Base-by-base conservation (phyloP, 2,113 vertebrate species). In the Microtus oregoni region DNA sequence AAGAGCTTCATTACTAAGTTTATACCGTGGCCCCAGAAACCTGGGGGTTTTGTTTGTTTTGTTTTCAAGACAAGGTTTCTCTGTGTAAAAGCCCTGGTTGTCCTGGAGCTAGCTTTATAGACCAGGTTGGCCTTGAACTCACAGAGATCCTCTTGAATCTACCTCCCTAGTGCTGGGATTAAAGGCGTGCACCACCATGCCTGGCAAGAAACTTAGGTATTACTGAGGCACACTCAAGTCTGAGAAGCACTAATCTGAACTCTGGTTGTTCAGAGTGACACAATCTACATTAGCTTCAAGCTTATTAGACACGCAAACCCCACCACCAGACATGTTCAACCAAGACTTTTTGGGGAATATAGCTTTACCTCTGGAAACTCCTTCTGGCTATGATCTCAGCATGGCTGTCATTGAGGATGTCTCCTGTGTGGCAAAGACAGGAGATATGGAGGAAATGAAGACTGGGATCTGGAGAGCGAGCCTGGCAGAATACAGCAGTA, bases 381-480 rank as follows among this genome's bases (percentile, higher is more conserved):
- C 99, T 98, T 89, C 99, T 99, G 94, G 99, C 99, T 73, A 99
- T 98, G 97, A 99, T 97, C 95, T 99, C 99, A 28, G 99, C 99
- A 35, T 99, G 99, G 97, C 99, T 99, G 98, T 99, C 99, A 72
- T 99, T 99, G 52, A 99, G 98, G 5, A 99, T 20, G 22, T 99
- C 99, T 93, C 99, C 99, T 99, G 97, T 35, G 95, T 35, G 95
- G 86, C 94, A 98, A 97, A 91, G 97, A 85, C 8, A 97, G 94
- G 50, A 75, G n/a, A 81, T 86, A 65, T 19, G 8, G 3, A 44
- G 38, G 32, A 76, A 81, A 72, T 72, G 90, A 0, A 76, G 0
- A 32, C 68, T 1, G 15, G 5, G 13, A 68, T 11, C 28, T 65
- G 14, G 35, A 89, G 73, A 63, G 30, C 41, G 63, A 67, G 30